A percentile compares a stretch with the other conserved stretches of the same genome.
These are phyloP conservation scores for Oncopeltus fasciatus DNA, from an alignment of 1,140 invertebrate species.

Conservation along the genomic window DNA sequence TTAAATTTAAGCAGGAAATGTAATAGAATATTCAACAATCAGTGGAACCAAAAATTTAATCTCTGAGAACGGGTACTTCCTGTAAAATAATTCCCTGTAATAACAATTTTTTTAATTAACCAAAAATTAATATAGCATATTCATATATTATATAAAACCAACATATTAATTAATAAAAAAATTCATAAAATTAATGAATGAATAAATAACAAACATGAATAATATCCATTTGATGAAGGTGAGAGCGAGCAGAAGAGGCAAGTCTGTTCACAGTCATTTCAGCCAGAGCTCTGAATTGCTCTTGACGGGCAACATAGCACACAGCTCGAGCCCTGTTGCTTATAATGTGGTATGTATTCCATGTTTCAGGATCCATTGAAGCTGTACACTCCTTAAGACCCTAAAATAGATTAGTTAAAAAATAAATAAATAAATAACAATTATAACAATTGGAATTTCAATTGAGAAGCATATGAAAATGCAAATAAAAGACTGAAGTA, in stretches of 20 bases:
- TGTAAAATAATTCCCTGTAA: no score
- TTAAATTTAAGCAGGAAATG: no score
- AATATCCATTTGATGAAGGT: slow-evolving; percentile 27
- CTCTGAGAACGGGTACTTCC: no score
- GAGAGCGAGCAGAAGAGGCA: slow-evolving; percentile 36
- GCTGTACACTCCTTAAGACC: slow-evolving; percentile 44
- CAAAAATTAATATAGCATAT: no score
- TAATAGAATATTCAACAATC: no score
- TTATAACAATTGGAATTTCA: neutral
- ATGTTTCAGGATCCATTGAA: slow-evolving; percentile 49
- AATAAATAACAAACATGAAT: slow-evolving; percentile 11
- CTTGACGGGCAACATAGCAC: slow-evolving; percentile 46
- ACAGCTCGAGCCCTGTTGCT: slow-evolving; percentile 50
- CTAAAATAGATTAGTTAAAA: slow-evolving; percentile 27
- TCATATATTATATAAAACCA: no score
- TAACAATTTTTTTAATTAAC: no score
- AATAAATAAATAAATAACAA: neutral
- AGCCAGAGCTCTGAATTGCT: slow-evolving; percentile 48
- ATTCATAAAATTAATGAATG: neutral
- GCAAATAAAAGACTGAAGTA: neutral
- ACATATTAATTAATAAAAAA: no score
- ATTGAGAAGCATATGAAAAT: neutral
- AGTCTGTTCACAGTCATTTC: slow-evolving; percentile 53
- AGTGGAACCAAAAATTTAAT: no score
- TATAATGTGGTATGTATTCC: slow-evolving; percentile 58